Evolutionary conservation across 1,140 invertebrate genomes (phyloP).

Genomic region (Pogonognathellus flavescens): DNA sequence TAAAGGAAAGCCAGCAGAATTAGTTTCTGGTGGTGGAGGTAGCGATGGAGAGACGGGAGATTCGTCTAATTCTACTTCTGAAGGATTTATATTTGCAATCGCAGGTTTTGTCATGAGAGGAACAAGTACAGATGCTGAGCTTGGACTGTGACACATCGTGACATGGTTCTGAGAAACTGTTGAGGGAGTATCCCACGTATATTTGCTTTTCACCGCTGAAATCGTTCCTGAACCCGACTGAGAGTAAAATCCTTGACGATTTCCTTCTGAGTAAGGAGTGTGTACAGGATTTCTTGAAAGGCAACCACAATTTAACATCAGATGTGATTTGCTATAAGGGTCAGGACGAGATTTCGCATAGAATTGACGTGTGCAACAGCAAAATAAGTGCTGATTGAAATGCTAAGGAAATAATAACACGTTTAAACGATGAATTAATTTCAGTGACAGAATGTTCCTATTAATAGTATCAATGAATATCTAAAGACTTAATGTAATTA

Average conservation of each 20-base stretch:
- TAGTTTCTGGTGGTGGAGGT: neutral
- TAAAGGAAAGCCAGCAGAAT: neutral
- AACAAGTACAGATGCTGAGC: neutral
- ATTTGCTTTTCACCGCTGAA: conserved; percentile 7
- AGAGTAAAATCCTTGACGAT: neutral
- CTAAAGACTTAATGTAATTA: neutral
- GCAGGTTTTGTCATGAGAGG: neutral
- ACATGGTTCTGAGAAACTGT: neutral
- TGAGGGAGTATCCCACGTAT: conserved; percentile 2
- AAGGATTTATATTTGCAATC: neutral
- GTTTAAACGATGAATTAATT: neutral
- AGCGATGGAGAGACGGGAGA: neutral
- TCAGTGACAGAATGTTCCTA: neutral
- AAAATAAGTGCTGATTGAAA: conserved; percentile 92
- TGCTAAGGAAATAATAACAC: conserved; percentile 70
- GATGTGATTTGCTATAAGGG: neutral
- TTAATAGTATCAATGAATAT: neutral
- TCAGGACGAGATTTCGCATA: neutral
- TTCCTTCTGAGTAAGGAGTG: conserved; percentile 7
- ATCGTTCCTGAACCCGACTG: neutral
- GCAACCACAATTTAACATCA: neutral
- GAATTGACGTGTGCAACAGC: conserved; percentile 70
- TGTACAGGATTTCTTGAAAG: neutral
- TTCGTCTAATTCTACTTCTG: neutral
- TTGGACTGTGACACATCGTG: neutral